Base-by-base conservation (phyloP, 2,888 invertebrate species). In the Diarsia mendica region DNA sequence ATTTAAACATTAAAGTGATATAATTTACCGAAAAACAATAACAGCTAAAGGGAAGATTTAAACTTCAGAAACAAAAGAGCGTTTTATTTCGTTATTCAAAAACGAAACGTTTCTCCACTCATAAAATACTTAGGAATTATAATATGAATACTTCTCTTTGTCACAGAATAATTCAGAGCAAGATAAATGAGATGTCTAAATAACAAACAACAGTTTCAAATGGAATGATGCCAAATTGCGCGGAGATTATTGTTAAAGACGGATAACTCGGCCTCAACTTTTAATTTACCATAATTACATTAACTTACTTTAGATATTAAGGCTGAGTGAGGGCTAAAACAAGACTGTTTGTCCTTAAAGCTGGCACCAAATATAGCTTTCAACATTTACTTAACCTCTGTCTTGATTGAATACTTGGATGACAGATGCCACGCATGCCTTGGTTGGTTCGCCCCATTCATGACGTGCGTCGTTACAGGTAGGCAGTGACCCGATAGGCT, bases 181-280 rank as follows among this genome's bases (percentile, higher is more conserved):
- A 77, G 72, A 86, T 80, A 79, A 79, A 83, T 85, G 77, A 73
- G 73, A 75, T 79, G 61, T 83, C 80, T 79, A 75, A 84, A 78
- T 74, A 72, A 77, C 68, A 80, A 82, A 85, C 72, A 84, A 81
- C 68, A 83, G 79, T 84, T 80, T 71, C 68, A 75, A 83, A 82
- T 89, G 89, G 87, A 89, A 82, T 79, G 70, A 86, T 87, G 88
- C 90, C 90, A 90, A 90, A 90, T 89, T 85, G 84, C 84, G 81
- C 82, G 80, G 74, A 79, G 75, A 82, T 81, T 66, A 76, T 80
- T 84, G 44, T 73, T 18, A 64, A 53, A 80, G 67, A 69, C 49
- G 53, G 53, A 53, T 68, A 67, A 68, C 44, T 72, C 63, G 46
- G 66, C 55, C 46, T 63, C 48, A 10, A 60, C 44, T 33, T 71